Base-by-base conservation (phyloP, 2,797 vertebrate species). In the Phoeniculus purpureus region DNA sequence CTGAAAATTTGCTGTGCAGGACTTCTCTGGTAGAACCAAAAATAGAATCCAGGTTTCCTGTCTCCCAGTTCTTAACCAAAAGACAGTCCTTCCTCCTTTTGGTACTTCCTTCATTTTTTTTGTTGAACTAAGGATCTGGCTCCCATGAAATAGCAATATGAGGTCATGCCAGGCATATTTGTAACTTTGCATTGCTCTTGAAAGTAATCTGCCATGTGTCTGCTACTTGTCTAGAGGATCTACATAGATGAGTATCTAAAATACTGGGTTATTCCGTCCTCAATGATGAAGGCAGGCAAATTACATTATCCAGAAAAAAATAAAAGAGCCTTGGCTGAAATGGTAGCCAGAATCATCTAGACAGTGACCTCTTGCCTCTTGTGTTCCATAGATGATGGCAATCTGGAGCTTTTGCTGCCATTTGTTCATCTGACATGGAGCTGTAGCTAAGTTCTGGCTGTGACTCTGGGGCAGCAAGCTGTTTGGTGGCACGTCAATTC, bases 31-130 rank as follows among this genome's bases (percentile, higher is more conserved):
- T 25, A 74, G 34, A 67, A 43, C 14, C 47, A 66, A 59, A 81
- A 92, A 77, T 71, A 82, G 55, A 71, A 83, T 45, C 20, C 27
- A 78, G 16, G 43, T 83, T 92, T 95, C 71, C 86, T 85, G 47
- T 62, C 70, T 76, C 65, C 37, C 15, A 43, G 27, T 59, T 76
- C 70, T 87, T 85, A 80, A 74, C 26, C 50, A 76, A 50, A 76
- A 81, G 73, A 59, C 16, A 60, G 52, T 66, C 21, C 29, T 89
- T 89, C 65, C 74, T 83, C 59, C 55, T 76, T 88, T 92, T 94
- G 54, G 90, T 84, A 50, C 29, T 68, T 74, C 47, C 66, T 89
- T 81, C 50, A 40, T 58, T 90, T 71, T 74, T 74, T 72, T 48
- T 66, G 23, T 79, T 89, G 61, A 51, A n/a, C 25, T 65, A 40